Evolutionary conservation across 2,113 vertebrate genomes (phyloP), one percentile per base, ranked within the genome.

Genomic region (Stercorarius parasiticus): DNA sequence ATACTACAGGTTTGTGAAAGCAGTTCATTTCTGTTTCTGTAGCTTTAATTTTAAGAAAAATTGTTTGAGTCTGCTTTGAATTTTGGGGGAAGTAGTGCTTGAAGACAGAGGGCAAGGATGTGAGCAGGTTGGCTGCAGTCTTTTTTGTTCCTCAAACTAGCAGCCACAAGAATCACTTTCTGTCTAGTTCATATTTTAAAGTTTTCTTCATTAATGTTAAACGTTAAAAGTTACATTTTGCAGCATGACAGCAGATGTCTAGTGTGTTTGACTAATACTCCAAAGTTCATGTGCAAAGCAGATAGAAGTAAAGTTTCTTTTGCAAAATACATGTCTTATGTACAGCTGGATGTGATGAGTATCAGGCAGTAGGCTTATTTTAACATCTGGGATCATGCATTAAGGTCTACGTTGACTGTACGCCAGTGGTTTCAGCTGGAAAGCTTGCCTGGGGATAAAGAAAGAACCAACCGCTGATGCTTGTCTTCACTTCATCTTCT

Each of bases 1-100:
- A 93, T 99, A 99, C 95, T 99, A 99, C 97, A 99, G 99, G 99
- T 99, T 43, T 38, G 97, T 84, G 36, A 18, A 9, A 25, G 42
- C 1, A 5, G 5, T 32, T 45, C 13, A 38, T 86, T 94, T 95
- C 43, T 17, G 23, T 56, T n/a, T 11, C 18, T 9, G n/a, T 7
- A 11, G 53, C 55, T 77, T 27, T 29, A 13, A 32, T 14, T 20
- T 15, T 10, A 18, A 30, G 64, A 6, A 15, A 14, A 58, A 18
- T 36, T 21, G 17, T 19, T 53, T 21, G 15, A 26, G 20, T 59
- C 23, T 56, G 17, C 72, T 69, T 47, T 16, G 47, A 6, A 7
- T 58, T 40, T n/a, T 13, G 58, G 45, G 49, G 19, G 8, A 6
- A 16, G 30, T 3, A 11, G 29, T 5, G 11, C 42, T 66, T 5